phyloP scores from a whole-genome alignment of 1,140 invertebrate species.

The Drosophila pruinosa region DNA sequence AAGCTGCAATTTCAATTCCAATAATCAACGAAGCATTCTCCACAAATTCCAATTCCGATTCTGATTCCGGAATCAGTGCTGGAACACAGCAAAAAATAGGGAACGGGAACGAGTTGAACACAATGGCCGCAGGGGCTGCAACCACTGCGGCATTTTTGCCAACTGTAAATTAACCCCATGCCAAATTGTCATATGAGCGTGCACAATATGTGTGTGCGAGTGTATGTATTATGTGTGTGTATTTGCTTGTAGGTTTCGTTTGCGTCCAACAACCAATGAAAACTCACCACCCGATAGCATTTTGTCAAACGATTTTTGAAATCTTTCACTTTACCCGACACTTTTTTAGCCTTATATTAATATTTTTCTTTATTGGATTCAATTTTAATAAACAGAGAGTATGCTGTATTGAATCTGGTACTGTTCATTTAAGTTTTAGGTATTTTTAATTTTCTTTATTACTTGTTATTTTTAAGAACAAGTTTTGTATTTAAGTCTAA shows the following conservation, averaged over 20 bases:
- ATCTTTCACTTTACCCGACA: background rate
- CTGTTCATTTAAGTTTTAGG: too few species aligned
- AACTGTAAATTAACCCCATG: slow-evolving; percentile 40
- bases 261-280: slow-evolving; percentile 26
- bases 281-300: slow-evolving; percentile 11
- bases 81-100: too few species aligned
- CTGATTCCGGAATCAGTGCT: background rate
- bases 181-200: slow-evolving; percentile 21
- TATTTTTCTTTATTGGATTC: too few species aligned
- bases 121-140: slow-evolving; percentile 26
- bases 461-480: too few species aligned
- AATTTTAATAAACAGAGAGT: too few species aligned
- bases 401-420: too few species aligned
- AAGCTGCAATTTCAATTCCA: slow-evolving; percentile 10
- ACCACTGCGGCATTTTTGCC: slow-evolving; percentile 17
- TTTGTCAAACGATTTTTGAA: background rate
- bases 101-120: background rate
- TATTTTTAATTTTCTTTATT: too few species aligned
- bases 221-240: background rate
- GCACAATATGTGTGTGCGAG: background rate
- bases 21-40: slow-evolving; percentile 9
- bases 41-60: slow-evolving; percentile 25
- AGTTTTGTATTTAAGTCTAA: too few species aligned
- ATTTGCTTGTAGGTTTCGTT: background rate
- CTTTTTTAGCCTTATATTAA: too few species aligned